Evolutionary conservation across 2,113 vertebrate species (phyloP), one percentile per base, ranked within the genome.

Genomic region (Vireo altiloquus): DNA sequence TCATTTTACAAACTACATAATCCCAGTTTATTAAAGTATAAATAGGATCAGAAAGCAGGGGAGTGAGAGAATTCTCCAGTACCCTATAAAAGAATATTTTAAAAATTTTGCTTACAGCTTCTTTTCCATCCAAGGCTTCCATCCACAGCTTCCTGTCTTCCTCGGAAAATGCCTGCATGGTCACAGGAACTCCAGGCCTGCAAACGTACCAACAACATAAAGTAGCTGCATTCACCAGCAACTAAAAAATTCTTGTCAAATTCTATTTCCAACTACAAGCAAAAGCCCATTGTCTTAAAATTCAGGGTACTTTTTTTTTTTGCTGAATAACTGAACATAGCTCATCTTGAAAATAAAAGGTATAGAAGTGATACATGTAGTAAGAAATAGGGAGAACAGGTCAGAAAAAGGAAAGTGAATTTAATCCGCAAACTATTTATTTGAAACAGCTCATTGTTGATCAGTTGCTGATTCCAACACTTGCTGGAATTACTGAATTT

Each of bases 121-220:
- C 99, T 97, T 99, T 99, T 95, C 99, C 99, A 89, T 99, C 99
- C 98, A 99, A 98, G 52, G 99, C 99, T 95, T 99, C 99, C 97
- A 99, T 98, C 99, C 99, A 99, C 80, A 98, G 98, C 87, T 97
- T 99, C 82, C 99, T 98, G 95, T 99, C 99, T 83, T 99, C 98
- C 94, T 99, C 99, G 9, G 99, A 99, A 90, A 99, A 98, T 0
- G 99, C 98, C 95, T 99, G 99, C 95, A 99, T 97, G 27, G 99
- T 99, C 82, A 99, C 87, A 53, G 99, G 96, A 35, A 97, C 97
- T 6, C 98, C 99, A 22, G 99, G 99, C 82, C 99, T 99, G 94
- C 37, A 93, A 93, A 95, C 69, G 82, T 52, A 97, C 11, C 77
- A 92, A 72, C 7, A 28, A 53, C 31, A 82, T 4, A 74, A 59